phyloP scores from a whole-genome alignment of 2,113 vertebrate genomes.

The Pluvianellus socialis region DNA sequence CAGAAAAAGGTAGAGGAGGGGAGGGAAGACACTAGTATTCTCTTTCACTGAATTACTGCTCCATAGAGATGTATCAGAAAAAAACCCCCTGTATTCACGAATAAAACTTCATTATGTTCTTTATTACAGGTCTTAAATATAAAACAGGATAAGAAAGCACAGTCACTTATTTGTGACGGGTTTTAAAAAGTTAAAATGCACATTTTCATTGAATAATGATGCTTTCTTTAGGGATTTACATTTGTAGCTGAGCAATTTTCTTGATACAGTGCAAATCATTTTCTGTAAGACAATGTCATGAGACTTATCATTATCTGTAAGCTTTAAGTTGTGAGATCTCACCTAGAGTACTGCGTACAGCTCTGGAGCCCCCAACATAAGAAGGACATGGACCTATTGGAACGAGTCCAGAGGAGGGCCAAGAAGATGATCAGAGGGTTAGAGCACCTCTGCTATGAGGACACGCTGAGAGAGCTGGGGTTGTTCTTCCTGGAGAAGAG shows the following conservation, averaged over 20 bases:
- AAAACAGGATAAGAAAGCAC: not conserved
- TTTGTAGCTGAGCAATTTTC: not conserved
- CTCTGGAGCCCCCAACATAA: not conserved
- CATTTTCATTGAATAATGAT: conserved; percentile 7
- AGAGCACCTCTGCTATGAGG: not conserved
- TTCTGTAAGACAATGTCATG: not conserved
- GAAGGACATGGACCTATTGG: not conserved
- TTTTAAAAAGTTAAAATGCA: not conserved
- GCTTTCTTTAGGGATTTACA: not conserved
- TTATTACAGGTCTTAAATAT: not conserved
- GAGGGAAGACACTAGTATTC: not conserved
- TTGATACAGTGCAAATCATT: not conserved
- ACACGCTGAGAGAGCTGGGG: not conserved
- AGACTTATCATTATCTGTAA: not conserved
- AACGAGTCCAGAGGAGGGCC: not conserved
- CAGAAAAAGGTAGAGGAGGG: not conserved
- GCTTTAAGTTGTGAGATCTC: not conserved
- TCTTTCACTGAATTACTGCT: not conserved
- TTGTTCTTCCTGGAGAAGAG: not conserved
- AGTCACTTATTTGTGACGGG: not conserved
- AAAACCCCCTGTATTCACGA: not conserved
- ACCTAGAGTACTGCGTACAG: not conserved
- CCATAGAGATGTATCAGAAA: not conserved
- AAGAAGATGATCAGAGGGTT: not conserved
- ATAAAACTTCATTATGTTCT: not conserved